Conservation (phyloP, 1,140 invertebrate species). For the Idris sp. region DNA sequence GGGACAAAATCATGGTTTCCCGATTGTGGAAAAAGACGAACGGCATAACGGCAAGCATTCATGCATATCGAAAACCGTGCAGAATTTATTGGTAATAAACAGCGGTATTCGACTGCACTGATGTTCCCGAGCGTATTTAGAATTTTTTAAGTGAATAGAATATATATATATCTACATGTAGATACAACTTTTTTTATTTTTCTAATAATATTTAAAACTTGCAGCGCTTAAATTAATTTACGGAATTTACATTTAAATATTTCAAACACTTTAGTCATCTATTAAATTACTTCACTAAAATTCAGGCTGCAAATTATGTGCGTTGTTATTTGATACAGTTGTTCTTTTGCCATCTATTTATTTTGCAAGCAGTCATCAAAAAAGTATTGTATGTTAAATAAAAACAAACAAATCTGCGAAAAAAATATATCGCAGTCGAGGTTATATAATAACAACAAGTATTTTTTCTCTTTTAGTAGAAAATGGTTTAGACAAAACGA, state of each 20-base stretch:
- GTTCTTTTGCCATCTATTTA: slow-evolving; percentile 6
- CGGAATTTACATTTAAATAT: slow-evolving; percentile 65
- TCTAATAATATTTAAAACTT: slow-evolving; percentile 62
- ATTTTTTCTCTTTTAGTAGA: no score
- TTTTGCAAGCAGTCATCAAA: no score
- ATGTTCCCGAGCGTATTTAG: slow-evolving; percentile 63
- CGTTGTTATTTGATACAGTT: slow-evolving; percentile 29
- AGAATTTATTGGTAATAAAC: slow-evolving; percentile 65
- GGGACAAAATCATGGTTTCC: slow-evolving; percentile 53
- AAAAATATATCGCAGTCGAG: no score
- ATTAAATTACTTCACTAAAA: slow-evolving; percentile 59
- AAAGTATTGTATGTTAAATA: no score
- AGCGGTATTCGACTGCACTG: slow-evolving; percentile 60
- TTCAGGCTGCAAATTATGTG: slow-evolving; percentile 57
- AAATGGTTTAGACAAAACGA: no score
- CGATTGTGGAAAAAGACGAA: slow-evolving; percentile 61
- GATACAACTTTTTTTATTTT: no score
- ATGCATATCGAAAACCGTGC: slow-evolving; percentile 62
- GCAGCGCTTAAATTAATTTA: slow-evolving; percentile 60
- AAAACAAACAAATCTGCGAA: no score
- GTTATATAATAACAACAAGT: no score
- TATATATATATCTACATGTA: no score
- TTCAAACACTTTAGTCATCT: slow-evolving; percentile 59
- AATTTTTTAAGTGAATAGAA: slow-evolving; percentile 61
- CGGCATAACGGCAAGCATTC: slow-evolving; percentile 58